Base-by-base conservation (phyloP, 2,888 invertebrate species). In the Blera fallax region DNA sequence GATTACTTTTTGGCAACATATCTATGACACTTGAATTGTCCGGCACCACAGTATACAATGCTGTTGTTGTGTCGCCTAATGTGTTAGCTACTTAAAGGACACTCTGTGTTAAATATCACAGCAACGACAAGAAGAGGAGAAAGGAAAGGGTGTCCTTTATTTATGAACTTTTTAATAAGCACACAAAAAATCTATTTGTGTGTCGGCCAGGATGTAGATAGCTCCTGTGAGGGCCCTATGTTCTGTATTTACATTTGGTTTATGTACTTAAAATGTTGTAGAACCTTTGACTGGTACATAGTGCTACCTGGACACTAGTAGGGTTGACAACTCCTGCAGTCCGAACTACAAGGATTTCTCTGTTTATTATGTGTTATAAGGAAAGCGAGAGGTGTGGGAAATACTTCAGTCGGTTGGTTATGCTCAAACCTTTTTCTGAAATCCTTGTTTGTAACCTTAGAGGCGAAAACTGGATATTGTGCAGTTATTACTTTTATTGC, bases 1-100 rank as follows among this genome's bases (percentile, higher is more conserved):
- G 48, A 58, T 43, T 64, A 32, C 24, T 43, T 64, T 81, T 69
- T 48, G 45, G 54, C 40, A 34, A 70, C 43, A 29, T 8, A 50
- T 64, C 62, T 24, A 24, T 16, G 18, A 48, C 45, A 58, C 72
- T 64, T 72, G 32, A 64, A 58, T 27, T 40, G 40, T 6, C 58
- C 16, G 16, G 6, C 43, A 29, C 27, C 24, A 24, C 2, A 3
- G 4, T 48, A 32, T 32, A n/a, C 34, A 40, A 21, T 52, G 32
- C 24, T 52, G 50, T 7, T 32, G 10, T 50, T 52, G 56, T 43
- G 14, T 56, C 32, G 24, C 32, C 45, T 8, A 70, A 45, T 11
- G 56, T 70, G 56, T 70, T 43, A 70, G 56, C 70, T 45, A 45
- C 56, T 56, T 70, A 43, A 70, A 45, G 43, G 45, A 69, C 54